Evolutionary conservation across 2,797 vertebrate species (phyloP).

Genomic region (Siniperca undulata): DNA sequence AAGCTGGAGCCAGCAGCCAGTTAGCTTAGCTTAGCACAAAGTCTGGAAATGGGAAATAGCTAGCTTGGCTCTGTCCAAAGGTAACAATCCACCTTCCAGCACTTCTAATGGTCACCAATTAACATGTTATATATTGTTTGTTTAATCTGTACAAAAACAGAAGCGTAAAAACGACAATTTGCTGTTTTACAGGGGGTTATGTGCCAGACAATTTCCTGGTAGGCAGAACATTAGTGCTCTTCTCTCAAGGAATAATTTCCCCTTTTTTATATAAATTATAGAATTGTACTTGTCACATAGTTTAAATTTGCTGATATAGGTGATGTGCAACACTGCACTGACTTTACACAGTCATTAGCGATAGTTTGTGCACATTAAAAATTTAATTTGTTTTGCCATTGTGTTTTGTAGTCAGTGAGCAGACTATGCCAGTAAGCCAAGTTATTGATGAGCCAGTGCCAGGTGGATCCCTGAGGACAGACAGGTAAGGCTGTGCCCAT

Average conservation of each 20-base stretch:
- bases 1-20: not conserved
- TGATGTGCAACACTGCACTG: conserved; percentile 51
- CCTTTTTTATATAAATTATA: conserved; percentile 19
- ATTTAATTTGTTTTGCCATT: conserved; percentile 59
- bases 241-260: conserved; percentile 18
- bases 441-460: conserved; percentile 76
- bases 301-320: conserved; percentile 51
- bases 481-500: conserved; percentile 64
- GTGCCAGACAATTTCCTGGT: not conserved
- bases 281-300: conserved; percentile 39
- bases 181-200: not conserved
- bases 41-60: not conserved
- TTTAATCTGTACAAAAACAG: no score
- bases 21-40: not conserved
- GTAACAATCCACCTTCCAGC: not conserved
- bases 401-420: conserved; percentile 64
- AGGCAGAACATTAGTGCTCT: not conserved
- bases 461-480: conserved; percentile 65
- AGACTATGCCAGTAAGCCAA: conserved; percentile 59
- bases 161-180: not conserved
- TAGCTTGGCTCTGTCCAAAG: not conserved
- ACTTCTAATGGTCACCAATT: not conserved
- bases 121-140: not conserved
- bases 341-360: conserved; percentile 63
- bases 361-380: conserved; percentile 68